Percentiles rank a stretch among this genome's conserved stretches.
These are phyloP conservation scores for Ranitomeya imitator DNA, from an alignment of 2,113 vertebrate genomes.

Conservation along the genomic window DNA sequence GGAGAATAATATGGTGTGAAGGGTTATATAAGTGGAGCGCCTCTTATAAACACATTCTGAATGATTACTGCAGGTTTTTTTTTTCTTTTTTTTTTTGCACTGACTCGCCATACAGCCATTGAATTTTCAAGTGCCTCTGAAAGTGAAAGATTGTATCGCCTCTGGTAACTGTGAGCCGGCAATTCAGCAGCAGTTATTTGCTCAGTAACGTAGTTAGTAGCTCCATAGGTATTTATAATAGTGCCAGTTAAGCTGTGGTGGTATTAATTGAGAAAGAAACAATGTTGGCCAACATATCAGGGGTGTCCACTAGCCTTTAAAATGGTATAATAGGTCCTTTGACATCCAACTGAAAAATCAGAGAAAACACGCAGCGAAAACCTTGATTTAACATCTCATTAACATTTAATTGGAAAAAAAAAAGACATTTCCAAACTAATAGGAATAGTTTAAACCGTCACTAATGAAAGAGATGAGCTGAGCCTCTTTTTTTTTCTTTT, in stretches of 20 bases:
- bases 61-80: constrained; percentile 26
- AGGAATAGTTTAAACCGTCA: constrained; percentile 52
- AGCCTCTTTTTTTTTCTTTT: constrained; percentile 7
- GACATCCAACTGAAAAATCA: constrained; percentile 57
- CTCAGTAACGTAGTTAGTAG: constrained; percentile 52
- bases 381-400: constrained; percentile 59
- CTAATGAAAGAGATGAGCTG: constrained; percentile 45
- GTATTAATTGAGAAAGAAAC: constrained; percentile 55
- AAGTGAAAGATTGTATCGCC: constrained; percentile 56
- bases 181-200: constrained; percentile 52
- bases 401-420: constrained; percentile 58
- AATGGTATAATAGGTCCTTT: constrained; percentile 54
- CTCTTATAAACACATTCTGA: constrained; percentile 40
- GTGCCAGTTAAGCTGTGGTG: constrained; percentile 55
- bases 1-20: constrained; percentile 29
- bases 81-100: constrained; percentile 34
- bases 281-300: constrained; percentile 55
- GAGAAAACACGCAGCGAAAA: constrained; percentile 55
- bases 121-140: constrained; percentile 54
- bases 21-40: constrained; percentile 43
- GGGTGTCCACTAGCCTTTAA: constrained; percentile 56
- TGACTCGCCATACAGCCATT: constrained; percentile 48
- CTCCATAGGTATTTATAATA: constrained; percentile 55
- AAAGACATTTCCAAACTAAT: constrained; percentile 56
- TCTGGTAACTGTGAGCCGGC: constrained; percentile 48